A percentile compares a stretch with the other conserved stretches of the same genome.
These are phyloP conservation scores for Armadillidium nasatum DNA, from an alignment of 1,140 invertebrate species.

Conservation along the genomic window DNA sequence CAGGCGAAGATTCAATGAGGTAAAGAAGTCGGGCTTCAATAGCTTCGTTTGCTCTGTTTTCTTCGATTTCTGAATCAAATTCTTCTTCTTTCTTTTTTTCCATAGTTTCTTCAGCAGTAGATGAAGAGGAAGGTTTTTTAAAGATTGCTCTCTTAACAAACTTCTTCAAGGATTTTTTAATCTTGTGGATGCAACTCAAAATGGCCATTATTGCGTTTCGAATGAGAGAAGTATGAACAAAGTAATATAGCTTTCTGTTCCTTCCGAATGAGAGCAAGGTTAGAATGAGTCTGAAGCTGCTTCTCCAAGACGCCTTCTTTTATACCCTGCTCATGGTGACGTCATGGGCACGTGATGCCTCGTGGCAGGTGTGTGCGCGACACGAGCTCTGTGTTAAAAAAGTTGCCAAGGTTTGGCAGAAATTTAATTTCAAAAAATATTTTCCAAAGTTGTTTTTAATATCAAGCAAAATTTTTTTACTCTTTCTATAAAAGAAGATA, in stretches of 20 bases:
- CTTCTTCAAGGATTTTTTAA: constrained; percentile 40
- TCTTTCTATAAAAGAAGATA: too few species aligned
- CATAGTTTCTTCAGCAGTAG: constrained; percentile 20
- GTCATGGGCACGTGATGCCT: constrained; percentile 44
- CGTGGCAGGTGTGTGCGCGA: constrained; percentile 44
- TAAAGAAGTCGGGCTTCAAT: constrained; percentile 45
- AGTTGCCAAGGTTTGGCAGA: too few species aligned
- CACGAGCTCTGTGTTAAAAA: constrained; percentile 36
- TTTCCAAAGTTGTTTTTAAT: too few species aligned
- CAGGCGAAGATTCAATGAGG: constrained; percentile 41
- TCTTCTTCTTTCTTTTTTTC: constrained; percentile 24
- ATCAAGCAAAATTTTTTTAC: too few species aligned
- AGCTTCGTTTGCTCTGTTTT: constrained; percentile 46
- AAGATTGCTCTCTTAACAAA: constrained; percentile 34
- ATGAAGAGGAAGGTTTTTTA: constrained; percentile 10
- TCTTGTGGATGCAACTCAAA: constrained; percentile 35
- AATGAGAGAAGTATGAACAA: neutral
- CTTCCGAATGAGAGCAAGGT: constrained; percentile 19
- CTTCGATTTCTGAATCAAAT: constrained; percentile 44
- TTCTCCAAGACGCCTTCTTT: constrained; percentile 3
- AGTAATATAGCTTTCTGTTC: neutral
- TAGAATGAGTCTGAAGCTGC: constrained; percentile 34
- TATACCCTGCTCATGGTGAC: constrained; percentile 35
- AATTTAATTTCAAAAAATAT: too few species aligned
- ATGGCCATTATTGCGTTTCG: constrained; percentile 32